Evolutionary conservation across 2,888 invertebrate genomes (phyloP).

Genomic region (Ceramica pisi): DNA sequence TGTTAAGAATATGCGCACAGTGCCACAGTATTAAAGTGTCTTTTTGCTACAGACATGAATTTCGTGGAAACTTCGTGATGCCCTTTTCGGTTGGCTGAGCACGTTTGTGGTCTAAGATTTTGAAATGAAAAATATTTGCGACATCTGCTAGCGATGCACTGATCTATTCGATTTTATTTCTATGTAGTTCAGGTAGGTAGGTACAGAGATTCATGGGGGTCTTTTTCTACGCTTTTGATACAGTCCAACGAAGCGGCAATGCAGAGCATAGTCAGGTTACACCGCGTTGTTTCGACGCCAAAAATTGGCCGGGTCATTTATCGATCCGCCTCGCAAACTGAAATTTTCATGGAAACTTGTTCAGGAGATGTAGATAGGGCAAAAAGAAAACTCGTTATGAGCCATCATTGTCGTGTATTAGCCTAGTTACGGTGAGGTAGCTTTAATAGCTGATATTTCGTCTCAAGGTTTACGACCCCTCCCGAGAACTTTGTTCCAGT

Average conservation of each 20-base stretch:
- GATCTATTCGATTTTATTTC: neutral
- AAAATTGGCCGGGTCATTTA: conserved; percentile 6
- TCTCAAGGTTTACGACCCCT: conserved; percentile 28
- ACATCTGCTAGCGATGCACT: too few relatives aligned
- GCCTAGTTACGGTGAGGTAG: conserved; percentile 1
- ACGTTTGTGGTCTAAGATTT: neutral
- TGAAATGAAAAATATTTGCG: neutral
- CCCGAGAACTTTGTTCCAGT: conserved; percentile 30
- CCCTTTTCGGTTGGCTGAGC: neutral
- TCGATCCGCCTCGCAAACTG: conserved; percentile 1
- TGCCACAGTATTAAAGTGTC: neutral
- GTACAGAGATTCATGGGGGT: neutral
- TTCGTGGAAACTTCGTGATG: neutral
- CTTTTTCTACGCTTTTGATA: neutral
- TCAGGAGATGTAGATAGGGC: conserved; percentile 7
- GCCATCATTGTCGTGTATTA: conserved; percentile 7
- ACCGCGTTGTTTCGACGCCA: neutral
- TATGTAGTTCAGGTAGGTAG: neutral
- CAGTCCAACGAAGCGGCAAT: neutral
- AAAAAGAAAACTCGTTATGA: conserved; percentile 3
- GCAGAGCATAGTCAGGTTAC: neutral
- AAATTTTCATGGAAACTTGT: conserved; percentile 20
- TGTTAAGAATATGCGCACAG: neutral
- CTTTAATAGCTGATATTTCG: conserved; percentile 31
- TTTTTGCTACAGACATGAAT: neutral